Conservation (phyloP, 2,113 vertebrate species). For the Ariopsis seemanni region DNA sequence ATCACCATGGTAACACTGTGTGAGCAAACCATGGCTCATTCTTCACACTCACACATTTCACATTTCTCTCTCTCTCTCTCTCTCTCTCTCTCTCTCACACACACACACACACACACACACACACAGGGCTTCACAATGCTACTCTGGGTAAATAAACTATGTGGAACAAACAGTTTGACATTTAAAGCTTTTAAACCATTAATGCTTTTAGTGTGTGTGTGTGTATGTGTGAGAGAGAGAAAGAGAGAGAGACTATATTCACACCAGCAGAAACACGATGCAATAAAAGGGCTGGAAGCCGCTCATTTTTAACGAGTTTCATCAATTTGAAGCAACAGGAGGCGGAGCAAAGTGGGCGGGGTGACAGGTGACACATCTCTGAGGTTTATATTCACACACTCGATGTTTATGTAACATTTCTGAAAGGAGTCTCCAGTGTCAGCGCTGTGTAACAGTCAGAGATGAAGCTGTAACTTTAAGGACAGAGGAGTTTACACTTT, state of each 20-base stretch:
- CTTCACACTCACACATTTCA: slow-evolving; percentile 25
- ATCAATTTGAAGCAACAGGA: not conserved
- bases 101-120: slow-evolving; percentile 23
- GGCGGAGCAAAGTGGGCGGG: not conserved
- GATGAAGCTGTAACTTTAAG: not conserved
- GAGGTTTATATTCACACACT: not conserved
- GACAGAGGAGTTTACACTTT: too few species aligned
- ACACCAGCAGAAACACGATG: not conserved
- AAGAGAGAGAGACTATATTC: not conserved
- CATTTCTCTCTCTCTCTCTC: not conserved
- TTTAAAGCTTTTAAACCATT: slow-evolving; percentile 48
- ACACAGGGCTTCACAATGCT: slow-evolving; percentile 5
- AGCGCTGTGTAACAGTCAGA: not conserved
- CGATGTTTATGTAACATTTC: not conserved
- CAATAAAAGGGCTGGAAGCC: not conserved
- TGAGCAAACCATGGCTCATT: slow-evolving; percentile 33
- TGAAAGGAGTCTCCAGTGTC: not conserved
- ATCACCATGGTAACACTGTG: slow-evolving; percentile 33
- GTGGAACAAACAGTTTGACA: slow-evolving; percentile 43
- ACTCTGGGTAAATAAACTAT: slow-evolving; percentile 30
- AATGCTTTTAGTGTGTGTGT: slow-evolving; percentile 12
- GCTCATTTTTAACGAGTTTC: not conserved
- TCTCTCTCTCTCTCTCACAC: not conserved
- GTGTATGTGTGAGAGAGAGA: not conserved
- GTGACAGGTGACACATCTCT: not conserved